Evolutionary conservation across 2,113 vertebrate genomes (phyloP).

Genomic region (Canis aureus): DNA sequence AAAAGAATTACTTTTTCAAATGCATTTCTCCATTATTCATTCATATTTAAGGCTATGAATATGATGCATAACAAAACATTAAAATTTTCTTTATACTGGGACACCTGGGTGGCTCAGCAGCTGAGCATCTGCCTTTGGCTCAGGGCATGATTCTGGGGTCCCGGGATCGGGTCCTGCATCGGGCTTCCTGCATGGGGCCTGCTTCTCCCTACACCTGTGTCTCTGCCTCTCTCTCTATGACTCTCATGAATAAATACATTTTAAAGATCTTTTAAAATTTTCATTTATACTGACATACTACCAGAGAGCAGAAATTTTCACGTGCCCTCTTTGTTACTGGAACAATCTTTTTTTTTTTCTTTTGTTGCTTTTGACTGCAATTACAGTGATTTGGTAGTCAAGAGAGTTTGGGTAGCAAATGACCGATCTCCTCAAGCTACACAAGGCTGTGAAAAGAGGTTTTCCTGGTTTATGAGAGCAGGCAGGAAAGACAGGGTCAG

Average conservation of each 20-base stretch:
- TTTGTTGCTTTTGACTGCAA: neutral
- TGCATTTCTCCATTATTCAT: conserved; percentile 26
- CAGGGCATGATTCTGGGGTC: no score
- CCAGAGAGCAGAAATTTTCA: neutral
- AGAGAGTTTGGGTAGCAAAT: neutral
- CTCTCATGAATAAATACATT: no score
- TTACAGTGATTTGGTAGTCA: conserved; percentile 16
- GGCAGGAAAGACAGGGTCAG: neutral
- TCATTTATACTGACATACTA: neutral
- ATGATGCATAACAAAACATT: conserved; percentile 20
- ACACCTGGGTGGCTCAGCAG: no score
- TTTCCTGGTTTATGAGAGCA: neutral
- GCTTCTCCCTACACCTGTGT: no score
- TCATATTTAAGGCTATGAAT: neutral
- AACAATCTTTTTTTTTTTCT: neutral
- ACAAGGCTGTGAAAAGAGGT: neutral
- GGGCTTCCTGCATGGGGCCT: no score
- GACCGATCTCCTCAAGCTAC: neutral
- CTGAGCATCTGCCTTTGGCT: no score
- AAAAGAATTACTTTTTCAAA: conserved; percentile 58
- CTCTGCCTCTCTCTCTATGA: no score
- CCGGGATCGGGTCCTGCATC: no score
- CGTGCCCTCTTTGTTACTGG: neutral
- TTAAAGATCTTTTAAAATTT: no score
- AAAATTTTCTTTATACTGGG: no score